Base-by-base conservation (phyloP, 2,888 invertebrate genomes). In the Charanyca ferruginea region DNA sequence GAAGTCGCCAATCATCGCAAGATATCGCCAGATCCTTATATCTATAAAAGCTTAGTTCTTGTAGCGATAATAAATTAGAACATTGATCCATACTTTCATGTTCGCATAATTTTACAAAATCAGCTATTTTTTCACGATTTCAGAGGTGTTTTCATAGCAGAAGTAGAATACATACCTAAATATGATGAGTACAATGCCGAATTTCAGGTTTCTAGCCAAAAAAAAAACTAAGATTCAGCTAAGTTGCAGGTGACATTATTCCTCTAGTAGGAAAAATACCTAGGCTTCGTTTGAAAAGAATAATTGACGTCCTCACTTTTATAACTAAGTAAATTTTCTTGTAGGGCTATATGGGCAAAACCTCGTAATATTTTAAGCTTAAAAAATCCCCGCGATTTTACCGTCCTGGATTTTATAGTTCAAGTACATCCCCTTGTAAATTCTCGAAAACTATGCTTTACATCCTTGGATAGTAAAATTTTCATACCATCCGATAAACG, bases 371-470 rank as follows among this genome's bases (percentile, higher is more conserved):
- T 28, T 60, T 61, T 18, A 18, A 41, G 25, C 52, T 22, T 47
- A 25, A 42, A 72, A 68, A 7, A 53, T 47, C 25, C 16, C 47
- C 3, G 7, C 7, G 7, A 41, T 53, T 72, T 53, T 25, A 72
- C 25, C 18, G 18, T 11, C 35, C 18, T 22, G 0, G 0, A 41
- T 47, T 71, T 35, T 47, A 52, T 47, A 42, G 9, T 44, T 28
- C 9, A 59, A 48, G 13, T 20, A 41, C 16, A 28, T 16, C 5
- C 16, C 13, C 41, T 2, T 25, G 35, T 42, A 22, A 20, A 49
- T 44, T 51, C 5, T 44, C 3, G 18, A 20, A 42, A n/a, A 16
- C 18, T 42, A 13, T 18, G 25, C 9, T 22, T 3, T 38, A 38
- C 13, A 38, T 38, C 5, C 1, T 38, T 38, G 16, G 4, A 38